Evolutionary conservation across 2,113 vertebrate species (phyloP), one percentile per base, ranked within the genome.

Genomic region (Nipponia nippon): DNA sequence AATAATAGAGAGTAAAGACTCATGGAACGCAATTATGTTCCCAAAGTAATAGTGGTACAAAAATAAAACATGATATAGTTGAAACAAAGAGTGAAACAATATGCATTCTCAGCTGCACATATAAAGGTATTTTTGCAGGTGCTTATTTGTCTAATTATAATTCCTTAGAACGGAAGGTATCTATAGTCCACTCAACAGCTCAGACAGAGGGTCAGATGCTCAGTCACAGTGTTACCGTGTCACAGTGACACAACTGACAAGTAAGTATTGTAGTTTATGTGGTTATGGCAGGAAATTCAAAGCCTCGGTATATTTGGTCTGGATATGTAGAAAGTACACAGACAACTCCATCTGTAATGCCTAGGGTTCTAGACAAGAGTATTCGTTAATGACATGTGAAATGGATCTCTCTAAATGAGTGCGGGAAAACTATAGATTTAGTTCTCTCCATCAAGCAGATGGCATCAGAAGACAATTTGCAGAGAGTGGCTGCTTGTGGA

Each of bases 1-100:
- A 97, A 97, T 56, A 89, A 69, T 6, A 0, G 14, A 62, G 63
- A 95, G 71, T 42, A 76, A 95, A 95, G 94, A 95, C 72, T 94
- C 89, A 65, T 53, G 70, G 21, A 89, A 82, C 36, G 62, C 78
- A 94, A 89, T 94, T 95, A 95, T 12, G 30, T 52, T 69, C 83
- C 63, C 66, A 71, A 81, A 95, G 69, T 66, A 89, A 95, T 77
- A 91, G 55, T 20, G 29, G 40, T 78, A 85, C 49, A 85, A 89
- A 90, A 79, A 83, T 46, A 92, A 92, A 86, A 75, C 49, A 69
- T 62, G 40, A 91, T 76, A 29, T 14, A 80, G 40, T n/a, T 95
- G 90, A 92, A 83, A 95, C 10, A 56, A 90, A 93, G 50, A 62
- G 19, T 40, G 70, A 52, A 91, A 90, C 46, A 93, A 75, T 13